phyloP scores from a whole-genome alignment of 2,888 invertebrate genomes.

The Eurytoma californica region DNA sequence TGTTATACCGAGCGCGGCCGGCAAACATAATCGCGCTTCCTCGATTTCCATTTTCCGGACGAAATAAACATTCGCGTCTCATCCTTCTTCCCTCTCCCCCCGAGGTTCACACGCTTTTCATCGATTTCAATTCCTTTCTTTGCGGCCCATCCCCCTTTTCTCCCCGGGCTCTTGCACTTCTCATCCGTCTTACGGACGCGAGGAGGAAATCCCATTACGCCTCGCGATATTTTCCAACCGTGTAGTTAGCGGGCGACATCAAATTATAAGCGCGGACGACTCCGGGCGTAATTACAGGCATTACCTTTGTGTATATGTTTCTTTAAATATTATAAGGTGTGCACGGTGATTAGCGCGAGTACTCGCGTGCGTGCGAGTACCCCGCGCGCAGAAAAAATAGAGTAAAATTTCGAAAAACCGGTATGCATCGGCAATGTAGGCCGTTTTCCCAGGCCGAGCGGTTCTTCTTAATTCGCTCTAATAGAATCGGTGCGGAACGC shows the following conservation, averaged over 20 bases:
- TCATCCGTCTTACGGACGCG: background rate
- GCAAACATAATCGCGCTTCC: slow-evolving; percentile 39
- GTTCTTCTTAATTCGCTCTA: background rate
- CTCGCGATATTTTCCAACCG: background rate
- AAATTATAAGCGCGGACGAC: slow-evolving; percentile 10
- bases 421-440: background rate
- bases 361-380: background rate
- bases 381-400: background rate
- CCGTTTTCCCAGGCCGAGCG: background rate
- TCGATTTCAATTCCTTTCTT: slow-evolving; percentile 2
- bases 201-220: slow-evolving; percentile 19
- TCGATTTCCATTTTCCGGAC: background rate
- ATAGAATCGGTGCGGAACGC: slow-evolving; percentile 10
- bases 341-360: background rate
- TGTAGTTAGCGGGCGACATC: slow-evolving; percentile 9
- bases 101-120: slow-evolving; percentile 31
- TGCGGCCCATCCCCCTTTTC: no score
- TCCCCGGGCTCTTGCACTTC: background rate
- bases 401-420: background rate
- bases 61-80: background rate
- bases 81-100: background rate
- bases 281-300: slow-evolving; percentile 19
- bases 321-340: background rate
- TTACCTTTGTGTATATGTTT: slow-evolving; percentile 24
- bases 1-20: slow-evolving; percentile 48